phyloP scores from a whole-genome alignment of 2,113 vertebrate genomes.

The Pan troglodytes region NHGRI_mPanTro3-v2.1_pri NC_072402.2:38749001-38749500 shows the following conservation, averaged over 20 bases:
- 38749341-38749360: constrained; percentile 44
- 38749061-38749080: background rate
- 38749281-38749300: background rate
- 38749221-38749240: background rate
- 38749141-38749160: background rate
- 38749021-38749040: background rate
- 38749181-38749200: background rate
- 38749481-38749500: background rate
- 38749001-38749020: background rate
- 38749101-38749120: background rate
- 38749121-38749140: background rate
- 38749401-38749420: background rate
- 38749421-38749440: background rate
- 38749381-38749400: background rate
- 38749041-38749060: background rate
- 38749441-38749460: background rate
- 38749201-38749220: background rate
- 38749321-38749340: constrained; percentile 19
- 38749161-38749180: background rate
- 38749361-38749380: background rate
- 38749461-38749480: background rate
- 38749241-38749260: background rate
- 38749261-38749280: background rate
- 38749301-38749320: constrained; percentile 25
- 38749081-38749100: no score